Evolutionary conservation across 2,888 invertebrate species (phyloP).

Genomic region (Nezara viridula): DNA sequence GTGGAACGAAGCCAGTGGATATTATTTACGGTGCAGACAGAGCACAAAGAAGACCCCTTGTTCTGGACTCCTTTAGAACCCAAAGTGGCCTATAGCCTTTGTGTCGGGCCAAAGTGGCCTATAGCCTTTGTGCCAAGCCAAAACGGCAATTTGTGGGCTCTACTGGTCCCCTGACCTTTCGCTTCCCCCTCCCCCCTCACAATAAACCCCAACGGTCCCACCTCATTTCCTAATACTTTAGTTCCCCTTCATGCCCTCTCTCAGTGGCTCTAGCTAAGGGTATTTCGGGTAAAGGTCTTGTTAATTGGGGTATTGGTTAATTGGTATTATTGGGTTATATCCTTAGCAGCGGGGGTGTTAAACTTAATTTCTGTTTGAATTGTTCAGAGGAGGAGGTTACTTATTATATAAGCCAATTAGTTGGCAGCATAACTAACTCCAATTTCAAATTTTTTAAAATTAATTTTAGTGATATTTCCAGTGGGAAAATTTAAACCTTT

Average conservation of each 20-base stretch:
- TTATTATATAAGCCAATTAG: no score
- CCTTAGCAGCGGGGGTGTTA: not conserved
- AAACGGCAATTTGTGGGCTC: conserved; percentile 56
- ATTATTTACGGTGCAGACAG: not conserved
- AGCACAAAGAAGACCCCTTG: conserved; percentile 51
- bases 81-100: conserved; percentile 38
- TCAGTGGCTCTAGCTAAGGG: not conserved
- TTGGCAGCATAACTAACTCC: no score
- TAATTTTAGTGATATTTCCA: no score
- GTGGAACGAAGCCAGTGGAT: not conserved
- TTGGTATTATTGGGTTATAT: not conserved
- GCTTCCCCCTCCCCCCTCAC: not conserved
- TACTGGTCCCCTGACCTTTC: conserved; percentile 43
- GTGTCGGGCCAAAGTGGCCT: conserved; percentile 29
- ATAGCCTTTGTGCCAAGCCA: conserved; percentile 4
- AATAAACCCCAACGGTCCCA: conserved; percentile 54
- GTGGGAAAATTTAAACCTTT: no score
- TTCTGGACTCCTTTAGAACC: conserved; percentile 43
- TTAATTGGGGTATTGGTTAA: not conserved
- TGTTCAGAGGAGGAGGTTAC: not conserved
- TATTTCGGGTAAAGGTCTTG: not conserved
- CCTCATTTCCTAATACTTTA: conserved; percentile 50
- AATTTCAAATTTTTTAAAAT: no score
- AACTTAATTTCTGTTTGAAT: not conserved
- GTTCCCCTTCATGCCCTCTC: not conserved